phyloP scores from a whole-genome alignment of 2,797 vertebrate genomes.

The Sus cebifrons region DNA sequence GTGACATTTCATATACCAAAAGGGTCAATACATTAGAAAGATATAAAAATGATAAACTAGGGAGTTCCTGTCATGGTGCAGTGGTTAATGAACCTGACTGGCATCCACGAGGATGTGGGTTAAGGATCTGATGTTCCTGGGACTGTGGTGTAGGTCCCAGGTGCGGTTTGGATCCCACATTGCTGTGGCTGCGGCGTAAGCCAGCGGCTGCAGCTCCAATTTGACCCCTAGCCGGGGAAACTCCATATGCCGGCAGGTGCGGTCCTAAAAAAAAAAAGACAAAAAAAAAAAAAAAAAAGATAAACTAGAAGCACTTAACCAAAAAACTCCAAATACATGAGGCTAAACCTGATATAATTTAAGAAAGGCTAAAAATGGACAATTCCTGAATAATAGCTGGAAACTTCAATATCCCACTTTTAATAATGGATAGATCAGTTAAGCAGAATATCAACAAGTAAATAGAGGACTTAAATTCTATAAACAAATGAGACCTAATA shows the following conservation, averaged over 20 bases:
- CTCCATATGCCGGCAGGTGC: too few species aligned
- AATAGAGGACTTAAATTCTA: neutral
- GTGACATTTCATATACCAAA: neutral
- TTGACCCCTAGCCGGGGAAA: too few species aligned
- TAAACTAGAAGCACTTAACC: neutral
- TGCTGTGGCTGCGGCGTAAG: too few species aligned
- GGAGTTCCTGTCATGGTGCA: too few species aligned
- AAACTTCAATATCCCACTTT: neutral
- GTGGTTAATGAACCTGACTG: too few species aligned
- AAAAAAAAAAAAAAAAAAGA: too few species aligned
- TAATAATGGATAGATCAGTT: neutral
- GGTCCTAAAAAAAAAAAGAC: too few species aligned
- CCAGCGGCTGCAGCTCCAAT: too few species aligned
- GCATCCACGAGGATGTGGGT: too few species aligned
- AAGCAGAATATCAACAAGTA: neutral
- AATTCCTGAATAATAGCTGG: conserved; percentile 9
- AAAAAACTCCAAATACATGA: neutral
- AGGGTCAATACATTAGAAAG: neutral
- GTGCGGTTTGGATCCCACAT: too few species aligned
- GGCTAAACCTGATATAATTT: neutral
- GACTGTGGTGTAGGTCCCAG: too few species aligned
- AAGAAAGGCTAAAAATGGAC: neutral
- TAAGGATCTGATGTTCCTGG: too few species aligned
- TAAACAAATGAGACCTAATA: neutral
- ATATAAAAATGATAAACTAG: neutral